phyloP scores from a whole-genome alignment of 2,888 invertebrate genomes.

The Argyresthia albistria region DNA sequence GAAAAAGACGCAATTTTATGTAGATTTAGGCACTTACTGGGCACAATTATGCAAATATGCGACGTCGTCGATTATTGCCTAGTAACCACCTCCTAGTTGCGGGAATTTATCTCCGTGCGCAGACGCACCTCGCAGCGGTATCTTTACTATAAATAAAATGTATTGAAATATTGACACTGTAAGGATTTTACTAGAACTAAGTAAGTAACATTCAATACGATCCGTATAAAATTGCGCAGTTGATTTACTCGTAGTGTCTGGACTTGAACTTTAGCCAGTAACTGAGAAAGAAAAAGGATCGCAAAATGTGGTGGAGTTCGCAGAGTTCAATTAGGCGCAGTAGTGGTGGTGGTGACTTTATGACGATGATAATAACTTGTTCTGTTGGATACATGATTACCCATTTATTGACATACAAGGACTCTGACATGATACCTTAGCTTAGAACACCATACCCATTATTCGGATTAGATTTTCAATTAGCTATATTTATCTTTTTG shows the following conservation, averaged over 20 bases:
- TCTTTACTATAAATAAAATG: neutral
- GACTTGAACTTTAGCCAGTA: too few species aligned
- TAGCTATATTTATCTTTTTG: too few species aligned
- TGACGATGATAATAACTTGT: too few species aligned
- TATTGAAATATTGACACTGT: neutral
- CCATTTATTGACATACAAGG: too few species aligned
- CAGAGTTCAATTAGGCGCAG: too few species aligned
- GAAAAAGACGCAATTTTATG: conserved; percentile 66
- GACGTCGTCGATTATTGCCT: conserved; percentile 56
- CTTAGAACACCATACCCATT: too few species aligned
- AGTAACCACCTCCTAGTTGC: conserved; percentile 55
- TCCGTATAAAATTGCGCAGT: neutral
- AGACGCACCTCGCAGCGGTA: conserved; percentile 4
- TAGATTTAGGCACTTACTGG: conserved; percentile 60
- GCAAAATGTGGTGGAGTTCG: too few species aligned
- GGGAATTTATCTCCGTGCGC: conserved; percentile 43
- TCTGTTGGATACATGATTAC: too few species aligned
- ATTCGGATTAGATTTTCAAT: too few species aligned
- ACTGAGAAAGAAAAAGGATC: too few species aligned
- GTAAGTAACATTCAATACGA: neutral
- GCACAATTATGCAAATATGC: conserved; percentile 65
- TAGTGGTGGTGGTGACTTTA: too few species aligned
- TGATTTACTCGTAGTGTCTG: neutral
- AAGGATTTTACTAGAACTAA: neutral
- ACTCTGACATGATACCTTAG: too few species aligned